These are phyloP conservation scores for Crotalus adamanteus DNA, from an alignment of 2,797 vertebrate species.

Conservation along the genomic window DNA sequence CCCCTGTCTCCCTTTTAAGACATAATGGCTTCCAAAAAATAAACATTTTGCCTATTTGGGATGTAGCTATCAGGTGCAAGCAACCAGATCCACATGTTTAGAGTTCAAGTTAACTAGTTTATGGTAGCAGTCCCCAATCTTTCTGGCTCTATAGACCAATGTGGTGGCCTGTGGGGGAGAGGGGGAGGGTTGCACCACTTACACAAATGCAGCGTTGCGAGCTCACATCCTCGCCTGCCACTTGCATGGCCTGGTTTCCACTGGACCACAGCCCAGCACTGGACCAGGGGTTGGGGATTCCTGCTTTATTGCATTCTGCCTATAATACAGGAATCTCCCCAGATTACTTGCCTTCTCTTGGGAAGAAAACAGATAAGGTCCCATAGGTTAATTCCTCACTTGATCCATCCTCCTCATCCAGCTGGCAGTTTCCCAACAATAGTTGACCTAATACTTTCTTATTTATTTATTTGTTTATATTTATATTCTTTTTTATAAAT, in stretches of 20 bases:
- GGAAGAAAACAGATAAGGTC: neutral
- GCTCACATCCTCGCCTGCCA: neutral
- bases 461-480: neutral
- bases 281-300: neutral
- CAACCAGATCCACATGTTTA: neutral
- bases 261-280: neutral
- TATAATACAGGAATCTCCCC: neutral
- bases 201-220: neutral
- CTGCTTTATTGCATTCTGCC: neutral
- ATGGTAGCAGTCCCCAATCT: neutral
- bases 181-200: neutral
- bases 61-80: neutral
- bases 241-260: neutral
- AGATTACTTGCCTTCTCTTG: neutral
- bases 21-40: neutral
- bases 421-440: neutral
- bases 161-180: neutral
- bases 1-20: neutral
- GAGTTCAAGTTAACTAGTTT: neutral
- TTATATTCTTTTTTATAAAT: neutral
- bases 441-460: neutral
- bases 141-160: neutral
- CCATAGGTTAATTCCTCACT: neutral
- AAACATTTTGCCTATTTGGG: neutral
- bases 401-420: neutral